Base-by-base conservation (phyloP, 2,113 vertebrate genomes). In the Athene cunicularia region DNA sequence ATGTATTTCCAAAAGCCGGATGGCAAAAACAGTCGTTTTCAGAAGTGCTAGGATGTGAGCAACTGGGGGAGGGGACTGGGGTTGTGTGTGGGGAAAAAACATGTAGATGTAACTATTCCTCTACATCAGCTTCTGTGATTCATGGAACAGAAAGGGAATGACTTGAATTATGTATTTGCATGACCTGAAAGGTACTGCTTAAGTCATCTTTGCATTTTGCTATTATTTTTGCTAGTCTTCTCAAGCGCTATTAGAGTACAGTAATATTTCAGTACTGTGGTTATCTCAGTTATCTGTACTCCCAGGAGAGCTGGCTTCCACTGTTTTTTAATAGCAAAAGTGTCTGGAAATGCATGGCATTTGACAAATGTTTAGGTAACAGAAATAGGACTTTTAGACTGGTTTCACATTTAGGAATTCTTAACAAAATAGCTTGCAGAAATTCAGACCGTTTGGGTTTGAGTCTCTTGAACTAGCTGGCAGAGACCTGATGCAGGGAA, bases 61-160 rank as follows among this genome's bases (percentile, higher is more conserved):
- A 68, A 22, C 9, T 26, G 45, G 10, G 28, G 24, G 26, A 35
- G 12, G n/a, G 30, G 27, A 16, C 11, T 22, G 27, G 24, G 8
- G 4, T 1, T 24, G 5, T 18, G 10, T 0, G 0, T 12, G 60
- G 9, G 9, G 39, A 39, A 45, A n/a, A 27, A 72, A 19, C 7
- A 2, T 12, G 11, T 15, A 39, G 14, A 49, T 45, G 12, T 50
- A 56, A 23, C 19, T 80, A 5, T 83, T 64, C n/a, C 9, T 94
- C 50, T 83, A 4, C n/a, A 60, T 63, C 60, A 88, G 49, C 23
- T 82, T 67, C 66, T 28, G 26, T 53, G 55, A 50, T 62, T 80
- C 22, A 15, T 41, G 28, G 37, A 53, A 35, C 17, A 71, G 67
- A 73, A 76, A 59, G 3, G 22, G 32, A 80, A n/a, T 39, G 12